Conservation (phyloP, 2,797 vertebrate genomes). For the Hozukius guyotensis region DNA sequence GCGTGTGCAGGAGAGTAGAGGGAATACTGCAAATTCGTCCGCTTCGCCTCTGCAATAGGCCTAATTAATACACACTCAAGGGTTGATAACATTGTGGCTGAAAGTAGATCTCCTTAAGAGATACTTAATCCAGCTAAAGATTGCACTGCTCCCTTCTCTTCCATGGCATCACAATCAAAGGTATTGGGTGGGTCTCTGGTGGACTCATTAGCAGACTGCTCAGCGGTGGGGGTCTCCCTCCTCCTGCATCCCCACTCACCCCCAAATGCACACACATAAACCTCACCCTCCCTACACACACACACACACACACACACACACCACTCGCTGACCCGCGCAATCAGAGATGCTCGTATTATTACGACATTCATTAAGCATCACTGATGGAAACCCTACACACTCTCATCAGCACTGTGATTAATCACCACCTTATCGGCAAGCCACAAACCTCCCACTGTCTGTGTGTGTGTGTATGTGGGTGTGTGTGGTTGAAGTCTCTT, state of each 20-base stretch:
- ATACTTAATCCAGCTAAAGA: conserved; percentile 86
- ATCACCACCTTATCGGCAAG: conserved; percentile 73
- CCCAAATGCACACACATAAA: conserved; percentile 46
- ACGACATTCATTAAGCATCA: conserved; percentile 74
- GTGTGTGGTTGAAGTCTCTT: conserved; percentile 50
- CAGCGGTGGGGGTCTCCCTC: conserved; percentile 67
- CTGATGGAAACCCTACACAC: conserved; percentile 66
- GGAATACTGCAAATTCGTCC: conserved; percentile 60
- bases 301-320: conserved; percentile 3
- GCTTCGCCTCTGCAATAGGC: conserved; percentile 74
- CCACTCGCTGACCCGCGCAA: conserved; percentile 66
- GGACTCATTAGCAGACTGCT: conserved; percentile 86
- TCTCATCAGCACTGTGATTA: conserved; percentile 73
- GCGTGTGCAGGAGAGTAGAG: conserved; percentile 36
- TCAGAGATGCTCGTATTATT: conserved; percentile 70
- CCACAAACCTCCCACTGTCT: conserved; percentile 58
- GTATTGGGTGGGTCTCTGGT: conserved; percentile 82
- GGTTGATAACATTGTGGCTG: conserved; percentile 83
- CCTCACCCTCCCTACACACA: conserved; percentile 29
- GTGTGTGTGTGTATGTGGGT: not conserved
- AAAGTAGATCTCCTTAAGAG: conserved; percentile 86
- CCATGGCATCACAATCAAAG: conserved; percentile 80
- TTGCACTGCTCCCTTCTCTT: conserved; percentile 73
- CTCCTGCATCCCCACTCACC: not conserved
- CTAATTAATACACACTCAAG: conserved; percentile 85